Percentiles rank a stretch among this genome's conserved stretches.
Evolutionary conservation across 2,113 vertebrate genomes (phyloP).

Genomic region (Pituophis catenifer): DNA sequence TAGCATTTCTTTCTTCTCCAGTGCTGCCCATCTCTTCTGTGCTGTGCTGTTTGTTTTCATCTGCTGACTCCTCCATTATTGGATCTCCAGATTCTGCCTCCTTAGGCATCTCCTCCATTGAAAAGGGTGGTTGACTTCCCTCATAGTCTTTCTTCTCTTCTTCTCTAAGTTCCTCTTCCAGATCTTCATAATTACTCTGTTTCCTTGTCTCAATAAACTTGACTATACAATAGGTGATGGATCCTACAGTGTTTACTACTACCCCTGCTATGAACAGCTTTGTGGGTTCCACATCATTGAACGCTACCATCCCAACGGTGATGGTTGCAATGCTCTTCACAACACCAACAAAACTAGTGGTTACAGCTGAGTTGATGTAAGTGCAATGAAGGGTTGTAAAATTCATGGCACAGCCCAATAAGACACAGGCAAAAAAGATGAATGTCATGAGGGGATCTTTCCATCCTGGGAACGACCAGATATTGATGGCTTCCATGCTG

Average conservation of each 20-base stretch:
- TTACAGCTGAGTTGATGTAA: slow-evolving; percentile 97
- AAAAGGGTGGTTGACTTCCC: slow-evolving; percentile 63
- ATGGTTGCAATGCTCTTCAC: slow-evolving; percentile 98
- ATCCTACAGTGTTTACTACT: slow-evolving; percentile 93
- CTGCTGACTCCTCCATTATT: slow-evolving; percentile 36
- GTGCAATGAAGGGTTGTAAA: slow-evolving; percentile 98
- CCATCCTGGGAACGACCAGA: slow-evolving; percentile 93
- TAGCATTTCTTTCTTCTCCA: slow-evolving; percentile 34
- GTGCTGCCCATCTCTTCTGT: slow-evolving; percentile 20
- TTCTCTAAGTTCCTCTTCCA: slow-evolving; percentile 80
- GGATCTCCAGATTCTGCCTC: slow-evolving; percentile 49
- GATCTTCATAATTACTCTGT: slow-evolving; percentile 87
- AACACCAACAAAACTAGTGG: slow-evolving; percentile 98
- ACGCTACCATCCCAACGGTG: slow-evolving; percentile 96
- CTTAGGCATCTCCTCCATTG: slow-evolving; percentile 63
- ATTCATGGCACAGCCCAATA: slow-evolving; percentile 98
- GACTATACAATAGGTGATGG: slow-evolving; percentile 90
- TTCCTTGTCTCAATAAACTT: slow-evolving; percentile 88
- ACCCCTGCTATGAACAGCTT: slow-evolving; percentile 90
- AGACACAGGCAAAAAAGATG: slow-evolving; percentile 83
- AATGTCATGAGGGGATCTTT: slow-evolving; percentile 81
- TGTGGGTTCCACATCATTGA: slow-evolving; percentile 90
- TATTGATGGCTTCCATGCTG: slow-evolving; percentile 87
- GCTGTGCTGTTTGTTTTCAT: slow-evolving; percentile 16
- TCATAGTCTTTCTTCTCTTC: slow-evolving; percentile 56